Conservation (phyloP, 2,888 invertebrate genomes). For the Eupithecia tripunctaria region DNA sequence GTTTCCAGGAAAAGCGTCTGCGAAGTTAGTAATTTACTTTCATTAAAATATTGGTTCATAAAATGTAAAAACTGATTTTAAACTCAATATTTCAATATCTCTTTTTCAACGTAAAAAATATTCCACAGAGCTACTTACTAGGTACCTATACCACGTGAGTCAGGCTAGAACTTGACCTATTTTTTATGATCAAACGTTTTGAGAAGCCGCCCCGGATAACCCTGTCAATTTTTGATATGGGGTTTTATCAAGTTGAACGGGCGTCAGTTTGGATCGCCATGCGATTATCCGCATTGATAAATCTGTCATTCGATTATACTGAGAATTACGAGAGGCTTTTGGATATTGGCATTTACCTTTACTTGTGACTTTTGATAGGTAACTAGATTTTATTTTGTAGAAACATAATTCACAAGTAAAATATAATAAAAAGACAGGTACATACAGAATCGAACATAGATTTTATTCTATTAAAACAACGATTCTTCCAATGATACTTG, state of each 20-base stretch:
- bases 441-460: no score
- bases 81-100: neutral
- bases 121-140: neutral
- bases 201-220: constrained; percentile 12
- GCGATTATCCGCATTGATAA: constrained; percentile 35
- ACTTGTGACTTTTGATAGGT: neutral
- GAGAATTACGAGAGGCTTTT: constrained; percentile 6
- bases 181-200: constrained; percentile 15
- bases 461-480: neutral
- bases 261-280: constrained; percentile 29
- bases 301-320: constrained; percentile 29
- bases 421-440: no score
- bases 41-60: neutral
- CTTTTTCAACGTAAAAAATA: neutral
- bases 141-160: neutral
- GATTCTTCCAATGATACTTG: neutral
- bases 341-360: constrained; percentile 7
- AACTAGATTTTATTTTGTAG: no score
- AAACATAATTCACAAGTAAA: no score
- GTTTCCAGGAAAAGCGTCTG: neutral
- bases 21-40: neutral
- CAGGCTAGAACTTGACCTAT: constrained; percentile 7
- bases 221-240: constrained; percentile 35
- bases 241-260: constrained; percentile 32
- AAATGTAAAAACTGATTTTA: neutral